Conservation (phyloP, 2,797 vertebrate genomes). For the Anomalospiza imberbis region DNA sequence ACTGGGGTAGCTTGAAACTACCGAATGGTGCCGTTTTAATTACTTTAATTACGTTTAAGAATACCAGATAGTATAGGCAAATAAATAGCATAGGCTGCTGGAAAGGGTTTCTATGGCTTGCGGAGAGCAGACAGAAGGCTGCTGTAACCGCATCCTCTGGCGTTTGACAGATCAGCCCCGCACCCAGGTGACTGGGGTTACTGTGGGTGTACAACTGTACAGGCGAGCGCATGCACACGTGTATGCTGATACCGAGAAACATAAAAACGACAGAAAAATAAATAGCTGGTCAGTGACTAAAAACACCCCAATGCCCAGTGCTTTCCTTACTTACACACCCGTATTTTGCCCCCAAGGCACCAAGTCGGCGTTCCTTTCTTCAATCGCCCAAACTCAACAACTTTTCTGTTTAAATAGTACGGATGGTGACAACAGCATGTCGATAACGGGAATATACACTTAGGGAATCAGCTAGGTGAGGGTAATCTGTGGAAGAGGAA, state of each 20-base stretch:
- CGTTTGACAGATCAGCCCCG: background rate
- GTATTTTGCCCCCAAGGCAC: background rate
- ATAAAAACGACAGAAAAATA: background rate
- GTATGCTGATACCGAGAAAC: background rate
- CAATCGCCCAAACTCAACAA: background rate
- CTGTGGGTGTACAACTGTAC: background rate
- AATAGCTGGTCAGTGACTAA: background rate
- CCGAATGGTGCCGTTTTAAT: slow-evolving; percentile 36
- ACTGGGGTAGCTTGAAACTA: slow-evolving; percentile 44
- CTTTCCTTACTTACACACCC: background rate
- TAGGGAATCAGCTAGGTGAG: background rate
- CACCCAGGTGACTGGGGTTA: background rate
- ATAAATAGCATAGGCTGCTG: slow-evolving; percentile 10
- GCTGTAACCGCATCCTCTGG: background rate
- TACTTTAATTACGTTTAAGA: slow-evolving; percentile 54
- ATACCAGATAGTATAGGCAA: slow-evolving; percentile 24
- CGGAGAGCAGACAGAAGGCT: background rate
- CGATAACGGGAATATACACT: background rate
- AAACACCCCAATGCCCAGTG: background rate
- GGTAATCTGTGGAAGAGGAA: background rate
- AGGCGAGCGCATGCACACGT: no score
- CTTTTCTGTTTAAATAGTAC: background rate
- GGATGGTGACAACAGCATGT: background rate
- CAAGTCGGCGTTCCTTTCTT: background rate
- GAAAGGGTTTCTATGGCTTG: background rate